Evolutionary conservation across 2,113 vertebrate genomes (phyloP), one percentile per base, ranked within the genome.

Genomic region (Struthio camelus): DNA sequence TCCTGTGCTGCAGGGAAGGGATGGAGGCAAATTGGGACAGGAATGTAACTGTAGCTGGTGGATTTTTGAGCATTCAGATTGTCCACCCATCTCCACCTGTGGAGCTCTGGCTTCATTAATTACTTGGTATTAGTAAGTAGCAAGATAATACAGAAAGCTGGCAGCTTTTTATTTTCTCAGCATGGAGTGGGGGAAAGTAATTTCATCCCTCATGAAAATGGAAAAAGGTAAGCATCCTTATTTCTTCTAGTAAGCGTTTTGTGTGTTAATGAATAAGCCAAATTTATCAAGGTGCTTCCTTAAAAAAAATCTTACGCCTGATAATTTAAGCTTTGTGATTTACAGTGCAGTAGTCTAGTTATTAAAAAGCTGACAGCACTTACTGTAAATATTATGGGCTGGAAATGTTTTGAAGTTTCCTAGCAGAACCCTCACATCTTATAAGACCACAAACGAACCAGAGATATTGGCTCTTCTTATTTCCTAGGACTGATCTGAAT

Each of bases 21-120:
- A 38, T 20, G 67, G 40, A 93, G 32, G 58, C 59, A 65, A 85
- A 89, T 76, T 53, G 27, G 20, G 27, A 59, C 23, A 87, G 70
- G 40, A 64, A 59, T 58, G 27, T 24, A 72, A 94, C 27, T 61
- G 25, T 62, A 67, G 34, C 32, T 80, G 58, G 44, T 91, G 58
- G 20, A 28, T 91, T 94, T 92, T 80, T 73, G 83, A 91, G 65
- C 89, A 83, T 85, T 87, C n/a, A 91, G 71, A 48, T 95, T 3
- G 75, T 64, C 59, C 61, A 3, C 80, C 58, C 69, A 4, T 80
- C 62, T 97, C 95, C 87, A 95, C 12, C 93, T 93, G 93, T 59
- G 85, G 72, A 79, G 82, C 85, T 87, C 66, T 91, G 96, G 90
- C 87, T 93, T 93, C 53, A 80, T 94, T 96, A 96, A 94, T 92